Evolutionary conservation across 2,888 invertebrate genomes (phyloP).

Genomic region (Clanis bilineata): DNA sequence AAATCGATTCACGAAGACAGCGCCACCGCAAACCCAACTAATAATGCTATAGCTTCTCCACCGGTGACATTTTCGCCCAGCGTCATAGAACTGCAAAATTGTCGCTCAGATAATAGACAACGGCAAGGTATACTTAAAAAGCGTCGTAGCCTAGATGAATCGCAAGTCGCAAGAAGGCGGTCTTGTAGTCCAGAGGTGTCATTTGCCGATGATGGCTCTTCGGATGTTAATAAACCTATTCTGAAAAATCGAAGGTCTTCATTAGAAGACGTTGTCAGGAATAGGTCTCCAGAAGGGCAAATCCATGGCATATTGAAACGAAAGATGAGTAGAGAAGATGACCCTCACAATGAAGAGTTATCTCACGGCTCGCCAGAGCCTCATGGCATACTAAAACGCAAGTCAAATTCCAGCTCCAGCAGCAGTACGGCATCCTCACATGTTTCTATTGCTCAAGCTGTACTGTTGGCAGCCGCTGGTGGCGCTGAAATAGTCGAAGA

Average conservation of each 20-base stretch:
- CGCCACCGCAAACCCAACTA: conserved; percentile 70
- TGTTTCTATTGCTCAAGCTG: conserved; percentile 86
- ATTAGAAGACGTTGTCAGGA: conserved; percentile 85
- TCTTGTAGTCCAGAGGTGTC: conserved; percentile 88
- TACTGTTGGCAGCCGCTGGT: conserved; percentile 84
- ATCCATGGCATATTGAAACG: conserved; percentile 87
- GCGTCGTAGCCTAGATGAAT: conserved; percentile 91
- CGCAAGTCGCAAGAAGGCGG: conserved; percentile 85
- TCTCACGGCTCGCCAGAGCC: conserved; percentile 86
- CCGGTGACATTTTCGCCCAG: conserved; percentile 92
- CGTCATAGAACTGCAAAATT: conserved; percentile 85
- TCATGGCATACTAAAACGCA: conserved; percentile 91
- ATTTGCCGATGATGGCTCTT: conserved; percentile 78
- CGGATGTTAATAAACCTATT: conserved; percentile 84
- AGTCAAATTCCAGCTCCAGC: conserved; percentile 87
- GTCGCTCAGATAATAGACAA: conserved; percentile 78
- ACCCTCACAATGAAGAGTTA: conserved; percentile 83
- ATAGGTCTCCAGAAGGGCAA: conserved; percentile 84
- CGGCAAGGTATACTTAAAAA: conserved; percentile 92
- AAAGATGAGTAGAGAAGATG: conserved; percentile 85
- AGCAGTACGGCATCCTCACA: conserved; percentile 85
- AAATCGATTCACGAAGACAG: conserved; percentile 83
- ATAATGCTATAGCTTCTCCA: conserved; percentile 82
- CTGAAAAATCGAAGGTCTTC: conserved; percentile 87
- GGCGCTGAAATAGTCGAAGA: conserved; percentile 81